phyloP scores from a whole-genome alignment of 2,888 invertebrate genomes.

The Galerucella pusilla region DNA sequence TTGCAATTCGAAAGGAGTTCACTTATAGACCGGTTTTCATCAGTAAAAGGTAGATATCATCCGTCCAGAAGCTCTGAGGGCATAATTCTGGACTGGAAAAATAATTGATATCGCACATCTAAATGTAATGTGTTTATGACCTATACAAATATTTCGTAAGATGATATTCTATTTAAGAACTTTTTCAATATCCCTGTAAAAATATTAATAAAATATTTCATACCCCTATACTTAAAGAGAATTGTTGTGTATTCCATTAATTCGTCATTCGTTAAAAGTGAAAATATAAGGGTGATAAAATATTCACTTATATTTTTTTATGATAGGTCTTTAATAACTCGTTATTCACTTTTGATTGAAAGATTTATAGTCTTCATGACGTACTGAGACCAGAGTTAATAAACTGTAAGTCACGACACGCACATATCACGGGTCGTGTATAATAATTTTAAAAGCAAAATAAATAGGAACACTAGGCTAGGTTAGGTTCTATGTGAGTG shows the following conservation, averaged over 20 bases:
- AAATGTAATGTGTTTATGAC: no score
- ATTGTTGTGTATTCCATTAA: slow-evolving; percentile 35
- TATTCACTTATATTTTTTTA: slow-evolving; percentile 34
- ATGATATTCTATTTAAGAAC: background rate
- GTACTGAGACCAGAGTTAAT: slow-evolving; percentile 11
- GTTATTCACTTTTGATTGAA: slow-evolving; percentile 39
- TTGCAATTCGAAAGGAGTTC: no score
- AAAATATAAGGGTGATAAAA: slow-evolving; percentile 38
- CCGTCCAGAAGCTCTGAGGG: no score
- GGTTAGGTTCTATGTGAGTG: no score
- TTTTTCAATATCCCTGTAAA: background rate
- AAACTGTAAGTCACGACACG: background rate
- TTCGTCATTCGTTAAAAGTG: slow-evolving; percentile 32
- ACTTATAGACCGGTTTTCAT: no score
- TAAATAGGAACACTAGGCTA: no score
- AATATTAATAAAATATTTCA: background rate
- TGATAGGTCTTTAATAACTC: slow-evolving; percentile 33
- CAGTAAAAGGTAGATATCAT: no score
- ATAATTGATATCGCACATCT: no score
- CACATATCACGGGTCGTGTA: background rate
- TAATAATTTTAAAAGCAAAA: background rate
- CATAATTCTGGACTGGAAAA: no score
- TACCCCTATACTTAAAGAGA: slow-evolving; percentile 34
- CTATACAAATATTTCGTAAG: no score
- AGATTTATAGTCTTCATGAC: slow-evolving; percentile 29